Evolutionary conservation across 1,140 invertebrate genomes (phyloP), one percentile per base, ranked within the genome.

Genomic region (Cyphomyrmex costatus): DNA sequence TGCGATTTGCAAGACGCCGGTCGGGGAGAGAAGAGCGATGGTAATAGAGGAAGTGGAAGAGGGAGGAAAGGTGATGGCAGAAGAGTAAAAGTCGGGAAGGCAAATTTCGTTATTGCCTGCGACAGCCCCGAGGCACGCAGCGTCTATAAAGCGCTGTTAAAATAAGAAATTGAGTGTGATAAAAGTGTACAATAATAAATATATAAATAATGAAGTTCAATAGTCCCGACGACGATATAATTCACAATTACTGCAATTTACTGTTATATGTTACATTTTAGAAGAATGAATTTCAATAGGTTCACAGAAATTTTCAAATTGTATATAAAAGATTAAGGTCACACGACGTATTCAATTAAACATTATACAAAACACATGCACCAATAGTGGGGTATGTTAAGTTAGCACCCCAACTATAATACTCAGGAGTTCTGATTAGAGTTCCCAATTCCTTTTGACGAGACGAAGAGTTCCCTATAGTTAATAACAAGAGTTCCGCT

Each of bases 51-150:
- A 53, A 42, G 87, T 36, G 56, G 51, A 80, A 80, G 71, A 30
- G 63, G 53, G 78, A 33, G 74, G 74, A n/a, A 56, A 42, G 42
- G 30, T 30, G 42, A 16, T 27, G 53, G 68, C 53, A 86, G 65
- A 51, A 61, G 65, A 73, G 85, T 88, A 87, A 86, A 60, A 85
- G 82, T 70, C 79, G 88, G 70, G 68, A 89, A 65, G 80, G 83
- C 73, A 89, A 89, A 89, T 89, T 89, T 89, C 85, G 84, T 89
- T 89, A 89, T 76, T 86, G 79, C 76, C 76, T 86, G 74, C 77
- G 84, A 89, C 85, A 27, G 78, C 84, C 78, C 71, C 61, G 74
- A 89, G 88, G 65, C 83, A 87, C 76, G 86, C 58, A 51, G 73
- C 60, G 73, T 56, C 46, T 77, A 49, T 49, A 65, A 78, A 85